phyloP scores from a whole-genome alignment of 2,113 vertebrate species.

The Nipponia nippon region DNA sequence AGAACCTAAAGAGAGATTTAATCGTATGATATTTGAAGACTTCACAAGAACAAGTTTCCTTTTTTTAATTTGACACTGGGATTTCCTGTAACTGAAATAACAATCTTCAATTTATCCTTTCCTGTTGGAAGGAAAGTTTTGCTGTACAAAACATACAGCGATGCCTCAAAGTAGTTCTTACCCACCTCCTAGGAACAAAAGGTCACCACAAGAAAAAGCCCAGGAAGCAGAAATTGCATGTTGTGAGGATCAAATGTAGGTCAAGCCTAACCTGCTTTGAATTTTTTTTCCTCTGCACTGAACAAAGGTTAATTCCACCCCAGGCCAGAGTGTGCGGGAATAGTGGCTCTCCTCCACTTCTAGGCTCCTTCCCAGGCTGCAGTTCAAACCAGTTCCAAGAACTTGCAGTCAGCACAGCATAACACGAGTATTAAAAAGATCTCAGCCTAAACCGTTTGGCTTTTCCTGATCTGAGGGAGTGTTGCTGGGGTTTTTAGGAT shows the following conservation, averaged over 20 bases:
- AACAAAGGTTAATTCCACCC: not conserved
- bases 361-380: not conserved
- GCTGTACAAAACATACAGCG: not conserved
- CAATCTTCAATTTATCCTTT: not conserved
- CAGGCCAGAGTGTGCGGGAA: not conserved
- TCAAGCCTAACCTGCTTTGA: not conserved
- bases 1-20: conserved; percentile 8
- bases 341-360: not conserved
- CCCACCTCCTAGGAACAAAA: conserved; percentile 16
- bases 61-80: not conserved
- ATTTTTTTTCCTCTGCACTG: not conserved
- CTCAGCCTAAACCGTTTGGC: not conserved
- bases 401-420: not conserved
- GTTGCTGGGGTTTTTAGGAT: not conserved
- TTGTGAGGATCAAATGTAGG: conserved; percentile 25
- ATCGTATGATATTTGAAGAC: not conserved
- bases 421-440: not conserved
- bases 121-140: not conserved
- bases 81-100: conserved; percentile 36
- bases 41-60: conserved; percentile 21
- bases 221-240: not conserved
- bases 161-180: not conserved
- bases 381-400: not conserved
- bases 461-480: not conserved
- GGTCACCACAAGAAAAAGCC: not conserved